These are phyloP conservation scores for Epizoanthus stellaris DNA, from an alignment of 92 coral and sea anemone species.

Conservation along the genomic window DNA sequence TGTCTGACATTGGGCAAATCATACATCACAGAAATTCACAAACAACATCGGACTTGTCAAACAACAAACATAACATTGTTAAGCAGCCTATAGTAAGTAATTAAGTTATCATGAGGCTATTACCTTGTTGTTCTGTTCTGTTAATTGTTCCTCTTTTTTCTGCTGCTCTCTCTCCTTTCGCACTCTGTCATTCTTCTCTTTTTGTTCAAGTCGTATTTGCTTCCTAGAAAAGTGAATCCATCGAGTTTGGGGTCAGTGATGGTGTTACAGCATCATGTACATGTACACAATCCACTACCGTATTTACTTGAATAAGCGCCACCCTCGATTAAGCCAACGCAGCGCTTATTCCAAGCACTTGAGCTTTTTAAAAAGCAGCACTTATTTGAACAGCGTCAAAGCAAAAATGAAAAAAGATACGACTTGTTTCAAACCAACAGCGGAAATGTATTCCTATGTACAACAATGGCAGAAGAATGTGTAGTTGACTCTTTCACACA, in stretches of 20 bases:
- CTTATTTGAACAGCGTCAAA: too few species aligned
- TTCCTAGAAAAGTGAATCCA: slow-evolving; percentile 41
- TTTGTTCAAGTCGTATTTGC: slow-evolving; percentile 60
- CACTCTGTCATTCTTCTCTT: slow-evolving; percentile 50
- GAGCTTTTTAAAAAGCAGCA: too few species aligned
- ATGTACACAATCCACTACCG: slow-evolving; percentile 24
- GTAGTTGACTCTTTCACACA: too few species aligned
- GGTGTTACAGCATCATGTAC: background rate
- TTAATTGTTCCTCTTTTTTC: slow-evolving; percentile 57
- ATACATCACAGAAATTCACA: too few species aligned
- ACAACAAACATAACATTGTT: background rate
- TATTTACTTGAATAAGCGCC: slow-evolving; percentile 72
- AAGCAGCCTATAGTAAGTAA: background rate
- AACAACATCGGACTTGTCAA: background rate
- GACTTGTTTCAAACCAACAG: too few species aligned
- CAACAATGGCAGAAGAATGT: too few species aligned
- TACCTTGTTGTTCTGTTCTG: slow-evolving; percentile 51
- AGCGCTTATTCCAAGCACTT: too few species aligned
- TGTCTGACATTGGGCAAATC: too few species aligned
- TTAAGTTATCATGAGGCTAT: slow-evolving; percentile 5
- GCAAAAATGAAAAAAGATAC: too few species aligned
- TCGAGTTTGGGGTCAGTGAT: background rate
- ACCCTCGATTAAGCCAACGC: slow-evolving; percentile 24
- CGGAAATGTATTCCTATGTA: too few species aligned
- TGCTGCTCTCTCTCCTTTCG: slow-evolving; percentile 59